These are phyloP conservation scores for Holotrichia oblita DNA, from an alignment of 1,140 invertebrate species.

Conservation along the genomic window DNA sequence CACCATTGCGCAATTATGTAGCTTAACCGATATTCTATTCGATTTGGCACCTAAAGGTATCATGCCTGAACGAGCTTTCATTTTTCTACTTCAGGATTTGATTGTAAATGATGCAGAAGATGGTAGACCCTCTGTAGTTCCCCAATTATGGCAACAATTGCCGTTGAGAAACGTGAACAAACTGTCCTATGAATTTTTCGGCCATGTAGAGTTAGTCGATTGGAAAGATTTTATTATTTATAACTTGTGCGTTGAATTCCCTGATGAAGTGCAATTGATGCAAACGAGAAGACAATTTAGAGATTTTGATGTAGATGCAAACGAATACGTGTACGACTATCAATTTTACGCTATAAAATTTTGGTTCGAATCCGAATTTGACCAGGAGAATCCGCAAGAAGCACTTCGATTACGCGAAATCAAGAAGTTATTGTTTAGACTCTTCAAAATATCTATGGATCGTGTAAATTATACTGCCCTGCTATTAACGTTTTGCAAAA, in stretches of 20 bases:
- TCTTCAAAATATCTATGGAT: constrained; percentile 63
- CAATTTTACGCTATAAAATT: constrained; percentile 57
- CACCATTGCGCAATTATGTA: constrained; percentile 63
- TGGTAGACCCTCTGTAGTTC: constrained; percentile 61
- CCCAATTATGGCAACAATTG: constrained; percentile 64
- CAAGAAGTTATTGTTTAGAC: constrained; percentile 62
- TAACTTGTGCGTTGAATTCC: constrained; percentile 65
- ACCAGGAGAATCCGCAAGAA: constrained; percentile 42
- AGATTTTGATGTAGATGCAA: constrained; percentile 60
- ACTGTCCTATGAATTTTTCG: constrained; percentile 64
- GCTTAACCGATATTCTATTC: constrained; percentile 63
- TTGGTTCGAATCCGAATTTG: constrained; percentile 66
- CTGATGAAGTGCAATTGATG: constrained; percentile 64
- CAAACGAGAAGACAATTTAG: constrained; percentile 61
- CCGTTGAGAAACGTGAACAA: constrained; percentile 61
- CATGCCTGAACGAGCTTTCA: constrained; percentile 63
- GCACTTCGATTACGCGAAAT: constrained; percentile 54
- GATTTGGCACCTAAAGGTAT: constrained; percentile 65
- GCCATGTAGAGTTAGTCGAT: constrained; percentile 63
- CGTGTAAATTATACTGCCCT: constrained; percentile 68
- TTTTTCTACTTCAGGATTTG: constrained; percentile 68
- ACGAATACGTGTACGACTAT: constrained; percentile 57
- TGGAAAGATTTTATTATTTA: constrained; percentile 72
- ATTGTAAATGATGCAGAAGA: constrained; percentile 62
- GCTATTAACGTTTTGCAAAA: constrained; percentile 69